These are phyloP conservation scores for Catharus ustulatus DNA, from an alignment of 2,797 vertebrate species.

Conservation along the genomic window DNA sequence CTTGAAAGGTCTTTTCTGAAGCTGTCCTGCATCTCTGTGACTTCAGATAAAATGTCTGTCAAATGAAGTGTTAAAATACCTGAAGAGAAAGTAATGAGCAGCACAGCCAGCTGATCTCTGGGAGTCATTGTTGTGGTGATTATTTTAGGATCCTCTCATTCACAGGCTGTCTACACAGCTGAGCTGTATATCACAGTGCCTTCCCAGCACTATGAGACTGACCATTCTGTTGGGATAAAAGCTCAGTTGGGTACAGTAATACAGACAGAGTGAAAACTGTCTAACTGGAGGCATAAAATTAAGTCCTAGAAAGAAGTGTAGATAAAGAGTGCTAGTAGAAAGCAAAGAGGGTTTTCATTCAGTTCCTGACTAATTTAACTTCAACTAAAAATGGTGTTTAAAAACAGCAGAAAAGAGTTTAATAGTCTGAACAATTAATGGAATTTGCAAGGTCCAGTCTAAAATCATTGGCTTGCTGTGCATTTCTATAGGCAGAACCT, in stretches of 20 bases:
- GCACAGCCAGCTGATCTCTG: neutral
- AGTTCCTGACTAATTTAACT: neutral
- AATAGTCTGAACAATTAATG: neutral
- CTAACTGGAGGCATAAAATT: neutral
- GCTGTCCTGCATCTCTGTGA: neutral
- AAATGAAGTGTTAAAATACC: neutral
- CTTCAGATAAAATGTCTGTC: slow-evolving; percentile 30
- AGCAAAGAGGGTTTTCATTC: neutral
- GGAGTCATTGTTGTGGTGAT: neutral
- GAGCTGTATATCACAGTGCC: neutral
- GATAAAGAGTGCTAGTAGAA: neutral
- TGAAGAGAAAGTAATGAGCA: slow-evolving; percentile 14
- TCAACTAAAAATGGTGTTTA: neutral
- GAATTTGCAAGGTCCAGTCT: neutral
- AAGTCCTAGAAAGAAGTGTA: neutral
- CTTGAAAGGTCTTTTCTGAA: neutral
- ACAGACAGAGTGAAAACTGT: neutral
- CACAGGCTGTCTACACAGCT: neutral
- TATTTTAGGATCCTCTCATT: neutral
- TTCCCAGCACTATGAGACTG: neutral
- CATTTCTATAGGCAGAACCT: neutral
- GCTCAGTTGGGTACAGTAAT: neutral
- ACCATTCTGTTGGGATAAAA: slow-evolving; percentile 6
- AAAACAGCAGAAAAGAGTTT: neutral
- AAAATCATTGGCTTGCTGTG: neutral